Conservation (phyloP, 2,113 vertebrate species). For the Emydura subglobosa region DNA sequence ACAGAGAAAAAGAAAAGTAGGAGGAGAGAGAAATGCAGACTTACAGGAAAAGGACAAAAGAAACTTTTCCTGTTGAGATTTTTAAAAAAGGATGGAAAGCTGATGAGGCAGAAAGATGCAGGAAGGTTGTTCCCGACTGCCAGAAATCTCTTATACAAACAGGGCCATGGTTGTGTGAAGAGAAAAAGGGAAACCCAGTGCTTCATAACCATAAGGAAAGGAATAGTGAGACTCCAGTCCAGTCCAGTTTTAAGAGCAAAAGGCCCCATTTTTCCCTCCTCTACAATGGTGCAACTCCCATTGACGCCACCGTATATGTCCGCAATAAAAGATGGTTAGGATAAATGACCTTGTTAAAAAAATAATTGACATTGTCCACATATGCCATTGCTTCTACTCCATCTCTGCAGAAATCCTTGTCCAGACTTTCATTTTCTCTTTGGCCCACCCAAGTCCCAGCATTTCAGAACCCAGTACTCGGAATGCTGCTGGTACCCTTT, state of each 20-base stretch:
- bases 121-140: neutral
- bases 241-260: neutral
- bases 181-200: neutral
- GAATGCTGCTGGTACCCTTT: neutral
- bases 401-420: neutral
- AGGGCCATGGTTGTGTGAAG: neutral
- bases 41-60: neutral
- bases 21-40: neutral
- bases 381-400: neutral
- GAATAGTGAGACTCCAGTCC: neutral
- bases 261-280: neutral
- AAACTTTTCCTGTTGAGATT: neutral
- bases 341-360: neutral
- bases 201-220: neutral
- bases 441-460: neutral
- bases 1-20: neutral
- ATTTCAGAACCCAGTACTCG: neutral
- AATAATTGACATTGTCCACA: neutral
- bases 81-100: neutral
- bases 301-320: neutral
- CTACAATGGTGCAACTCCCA: neutral
- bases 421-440: neutral
- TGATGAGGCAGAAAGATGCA: neutral
- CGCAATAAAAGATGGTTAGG: neutral
- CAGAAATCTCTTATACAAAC: neutral